Evolutionary conservation across 1,140 invertebrate genomes (phyloP), one percentile per base, ranked within the genome.

Genomic region (Plutomurus gul): DNA sequence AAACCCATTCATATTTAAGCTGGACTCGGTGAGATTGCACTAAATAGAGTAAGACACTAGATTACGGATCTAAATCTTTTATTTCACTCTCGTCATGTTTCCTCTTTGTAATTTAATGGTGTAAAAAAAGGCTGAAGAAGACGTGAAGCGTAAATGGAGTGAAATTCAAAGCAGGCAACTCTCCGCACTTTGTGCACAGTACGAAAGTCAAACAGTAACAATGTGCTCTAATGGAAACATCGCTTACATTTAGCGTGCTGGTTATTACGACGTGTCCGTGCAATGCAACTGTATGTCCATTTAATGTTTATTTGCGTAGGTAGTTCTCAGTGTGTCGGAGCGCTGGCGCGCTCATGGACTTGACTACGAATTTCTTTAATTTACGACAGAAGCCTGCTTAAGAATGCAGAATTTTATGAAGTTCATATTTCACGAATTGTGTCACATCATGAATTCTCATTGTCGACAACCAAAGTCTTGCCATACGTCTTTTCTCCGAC

Each of bases 351-450:
- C 4, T 51, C 16, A 49, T 20, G 4, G 46, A 49, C 46, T 20
- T 30, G 56, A 65, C 46, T 49, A 30, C 4, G 16, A 36, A 65
- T 65, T 65, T 65, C 25, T 11, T 46, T 72, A 72, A 72, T 72
- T 72, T 72, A 72, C 70, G 70, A 72, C 60, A 70, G 70, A 43
- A 20, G 70, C 70, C 39, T 72, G 70, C 40, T 46, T 46, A 72
- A 72, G 70, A 72, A 72, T 72, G 20, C 39, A 22, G 37, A 39
- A 72, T 72, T 72, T 72, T 65, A 65, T 65, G 56, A 65, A 65
- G 56, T 65, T 65, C 30, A 65, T 65, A 65, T 65, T 65, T 65
- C 56, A 65, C 36, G 56, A 65, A 65, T 65, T 65, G 56, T 65
- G 56, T 65, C 56, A 65, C 56, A 33, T 65, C 56, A 65, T 65